phyloP scores from a whole-genome alignment of 2,888 invertebrate genomes.

The Dexiosoma caninum region DNA sequence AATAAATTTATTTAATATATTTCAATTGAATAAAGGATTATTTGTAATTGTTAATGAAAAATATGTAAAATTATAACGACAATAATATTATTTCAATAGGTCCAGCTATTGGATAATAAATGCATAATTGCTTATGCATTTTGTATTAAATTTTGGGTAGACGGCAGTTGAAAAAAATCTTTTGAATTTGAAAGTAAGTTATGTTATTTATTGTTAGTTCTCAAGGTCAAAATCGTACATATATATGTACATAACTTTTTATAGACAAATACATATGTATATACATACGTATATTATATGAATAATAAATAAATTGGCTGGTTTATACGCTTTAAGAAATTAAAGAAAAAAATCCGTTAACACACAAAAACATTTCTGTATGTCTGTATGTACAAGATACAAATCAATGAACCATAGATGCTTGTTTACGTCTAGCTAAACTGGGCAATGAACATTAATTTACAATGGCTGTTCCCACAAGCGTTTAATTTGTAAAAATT shows the following conservation, averaged over 20 bases:
- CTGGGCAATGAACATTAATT: neutral
- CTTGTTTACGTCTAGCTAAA: conserved; percentile 27
- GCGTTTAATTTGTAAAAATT: neutral
- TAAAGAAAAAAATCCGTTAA: neutral
- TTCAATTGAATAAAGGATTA: too few species aligned
- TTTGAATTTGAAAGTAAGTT: conserved; percentile 54
- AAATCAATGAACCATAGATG: conserved; percentile 54
- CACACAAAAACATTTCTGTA: neutral
- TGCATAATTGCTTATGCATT: neutral
- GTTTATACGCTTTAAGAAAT: neutral
- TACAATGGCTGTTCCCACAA: conserved; percentile 6
- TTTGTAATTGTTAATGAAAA: too few species aligned
- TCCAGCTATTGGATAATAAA: too few species aligned
- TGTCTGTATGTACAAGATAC: neutral
- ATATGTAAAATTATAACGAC: too few species aligned
- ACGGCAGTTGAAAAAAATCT: conserved; percentile 45
- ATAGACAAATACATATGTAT: neutral
- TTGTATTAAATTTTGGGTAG: neutral
- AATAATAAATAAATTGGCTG: neutral
- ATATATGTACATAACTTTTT: neutral
- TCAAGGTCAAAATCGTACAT: conserved; percentile 53
- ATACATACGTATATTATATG: too few species aligned
- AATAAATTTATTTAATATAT: too few species aligned
- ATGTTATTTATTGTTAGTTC: conserved; percentile 31
- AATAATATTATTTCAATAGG: too few species aligned